These are phyloP conservation scores for Entelurus aequoreus DNA, from an alignment of 2,113 vertebrate genomes.

Conservation along the genomic window DNA sequence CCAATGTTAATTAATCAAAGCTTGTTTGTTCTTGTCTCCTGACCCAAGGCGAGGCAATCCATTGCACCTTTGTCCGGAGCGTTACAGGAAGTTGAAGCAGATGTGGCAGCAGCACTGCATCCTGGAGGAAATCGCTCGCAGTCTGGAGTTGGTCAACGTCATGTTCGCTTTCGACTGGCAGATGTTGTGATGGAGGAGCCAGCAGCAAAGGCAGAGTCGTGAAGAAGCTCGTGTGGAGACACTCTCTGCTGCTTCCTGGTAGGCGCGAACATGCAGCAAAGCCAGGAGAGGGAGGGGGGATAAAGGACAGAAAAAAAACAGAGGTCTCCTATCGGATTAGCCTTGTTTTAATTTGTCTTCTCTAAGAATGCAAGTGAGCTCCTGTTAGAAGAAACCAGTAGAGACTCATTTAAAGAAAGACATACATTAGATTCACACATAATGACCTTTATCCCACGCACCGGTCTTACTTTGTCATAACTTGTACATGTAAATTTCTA, in stretches of 20 bases:
- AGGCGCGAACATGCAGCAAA: background rate
- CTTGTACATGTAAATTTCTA: slow-evolving; percentile 26
- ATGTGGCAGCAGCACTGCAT: slow-evolving; percentile 97
- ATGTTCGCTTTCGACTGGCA: slow-evolving; percentile 96
- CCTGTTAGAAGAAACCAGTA: slow-evolving; percentile 29
- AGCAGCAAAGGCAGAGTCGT: slow-evolving; percentile 24
- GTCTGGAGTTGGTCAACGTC: slow-evolving; percentile 88
- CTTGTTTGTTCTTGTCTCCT: slow-evolving; percentile 16
- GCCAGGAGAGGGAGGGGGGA: too few relatives aligned
- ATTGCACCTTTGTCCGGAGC: slow-evolving; percentile 85
- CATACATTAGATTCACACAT: slow-evolving; percentile 26
- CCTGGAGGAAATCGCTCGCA: slow-evolving; percentile 93
- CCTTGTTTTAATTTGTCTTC: slow-evolving; percentile 57
- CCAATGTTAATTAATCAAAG: background rate
- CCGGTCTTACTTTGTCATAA: slow-evolving; percentile 24
- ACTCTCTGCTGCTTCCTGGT: slow-evolving; percentile 9
- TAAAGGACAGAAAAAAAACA: background rate
- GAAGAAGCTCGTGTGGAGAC: slow-evolving; percentile 17
- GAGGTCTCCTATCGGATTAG: slow-evolving; percentile 35
- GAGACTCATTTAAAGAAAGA: slow-evolving; percentile 45
- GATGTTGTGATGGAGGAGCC: slow-evolving; percentile 75
- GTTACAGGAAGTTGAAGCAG: slow-evolving; percentile 90
- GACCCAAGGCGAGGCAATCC: slow-evolving; percentile 78
- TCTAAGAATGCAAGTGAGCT: slow-evolving; percentile 27
- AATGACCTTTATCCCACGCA: background rate